Conservation (phyloP, 2,113 vertebrate species). For the Nymphicus hollandicus region DNA sequence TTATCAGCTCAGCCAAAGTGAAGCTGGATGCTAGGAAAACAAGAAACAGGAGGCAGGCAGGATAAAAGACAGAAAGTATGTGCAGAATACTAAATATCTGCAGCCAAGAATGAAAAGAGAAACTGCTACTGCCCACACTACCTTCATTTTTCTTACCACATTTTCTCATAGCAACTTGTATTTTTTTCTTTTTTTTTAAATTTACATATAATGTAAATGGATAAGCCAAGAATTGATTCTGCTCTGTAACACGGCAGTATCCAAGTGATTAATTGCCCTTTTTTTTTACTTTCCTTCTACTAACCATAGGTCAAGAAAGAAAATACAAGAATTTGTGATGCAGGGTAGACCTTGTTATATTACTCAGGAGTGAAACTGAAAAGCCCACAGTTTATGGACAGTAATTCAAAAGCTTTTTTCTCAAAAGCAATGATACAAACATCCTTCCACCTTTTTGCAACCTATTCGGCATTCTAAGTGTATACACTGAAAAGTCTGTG, state of each 20-base stretch:
- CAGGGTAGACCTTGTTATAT: not conserved
- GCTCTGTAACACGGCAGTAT: not conserved
- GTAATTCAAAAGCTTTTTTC: not conserved
- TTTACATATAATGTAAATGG: not conserved
- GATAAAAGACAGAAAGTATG: slow-evolving; percentile 12
- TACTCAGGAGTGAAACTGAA: not conserved
- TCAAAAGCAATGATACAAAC: not conserved
- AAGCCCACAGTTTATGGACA: not conserved
- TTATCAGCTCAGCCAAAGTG: slow-evolving; percentile 45
- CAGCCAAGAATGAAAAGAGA: not conserved
- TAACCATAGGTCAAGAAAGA: not conserved
- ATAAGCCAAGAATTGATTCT: not conserved
- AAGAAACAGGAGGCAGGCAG: slow-evolving; percentile 35
- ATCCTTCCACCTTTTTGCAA: not conserved
- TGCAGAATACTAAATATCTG: slow-evolving; percentile 5
- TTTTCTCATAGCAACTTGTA: not conserved
- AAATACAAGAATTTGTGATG: not conserved
- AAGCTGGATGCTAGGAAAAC: slow-evolving; percentile 41
- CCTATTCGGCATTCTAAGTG: not conserved
- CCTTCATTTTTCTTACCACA: not conserved
- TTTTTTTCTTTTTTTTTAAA: not conserved
- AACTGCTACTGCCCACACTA: not conserved
- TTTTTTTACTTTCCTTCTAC: not conserved
- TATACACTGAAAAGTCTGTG: not conserved
- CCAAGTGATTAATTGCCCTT: not conserved